Evolutionary conservation across 2,113 vertebrate species (phyloP).

Genomic region (Eublepharis macularius): DNA sequence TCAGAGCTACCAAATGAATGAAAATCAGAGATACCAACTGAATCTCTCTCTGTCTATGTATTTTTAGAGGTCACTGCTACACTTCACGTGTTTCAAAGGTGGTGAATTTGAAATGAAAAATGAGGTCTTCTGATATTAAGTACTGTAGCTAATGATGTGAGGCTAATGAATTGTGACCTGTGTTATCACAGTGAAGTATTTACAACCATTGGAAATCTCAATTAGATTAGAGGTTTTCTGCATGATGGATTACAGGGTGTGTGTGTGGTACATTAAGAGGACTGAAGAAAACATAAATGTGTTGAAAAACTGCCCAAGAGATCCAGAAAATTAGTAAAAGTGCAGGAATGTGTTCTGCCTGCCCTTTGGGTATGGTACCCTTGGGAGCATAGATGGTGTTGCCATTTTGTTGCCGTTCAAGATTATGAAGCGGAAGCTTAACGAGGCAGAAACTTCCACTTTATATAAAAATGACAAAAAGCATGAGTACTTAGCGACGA

Average conservation of each 20-base stretch:
- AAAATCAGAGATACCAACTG: background rate
- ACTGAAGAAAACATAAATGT: slow-evolving; percentile 13
- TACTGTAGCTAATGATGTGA: slow-evolving; percentile 30
- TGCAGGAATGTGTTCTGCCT: background rate
- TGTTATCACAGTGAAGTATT: slow-evolving; percentile 55
- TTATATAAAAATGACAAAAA: background rate
- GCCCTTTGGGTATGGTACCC: background rate
- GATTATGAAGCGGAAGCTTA: background rate
- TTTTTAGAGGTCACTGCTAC: slow-evolving; percentile 32
- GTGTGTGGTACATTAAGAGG: background rate
- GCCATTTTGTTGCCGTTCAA: background rate
- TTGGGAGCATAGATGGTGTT: accelerated
- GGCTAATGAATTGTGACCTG: slow-evolving; percentile 41
- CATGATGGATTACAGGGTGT: slow-evolving; percentile 10
- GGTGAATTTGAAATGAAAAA: slow-evolving; percentile 45
- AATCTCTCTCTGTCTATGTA: background rate
- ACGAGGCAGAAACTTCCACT: background rate
- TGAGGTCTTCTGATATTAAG: slow-evolving; percentile 38
- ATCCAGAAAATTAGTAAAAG: background rate
- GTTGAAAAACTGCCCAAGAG: slow-evolving; percentile 6
- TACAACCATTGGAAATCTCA: slow-evolving; percentile 50
- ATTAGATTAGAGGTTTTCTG: slow-evolving; percentile 9
- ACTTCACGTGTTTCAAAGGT: slow-evolving; percentile 46
- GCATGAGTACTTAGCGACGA: background rate
- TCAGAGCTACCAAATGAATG: background rate